These are phyloP conservation scores for Torymus auratus DNA, from an alignment of 2,888 invertebrate genomes.

Conservation along the genomic window DNA sequence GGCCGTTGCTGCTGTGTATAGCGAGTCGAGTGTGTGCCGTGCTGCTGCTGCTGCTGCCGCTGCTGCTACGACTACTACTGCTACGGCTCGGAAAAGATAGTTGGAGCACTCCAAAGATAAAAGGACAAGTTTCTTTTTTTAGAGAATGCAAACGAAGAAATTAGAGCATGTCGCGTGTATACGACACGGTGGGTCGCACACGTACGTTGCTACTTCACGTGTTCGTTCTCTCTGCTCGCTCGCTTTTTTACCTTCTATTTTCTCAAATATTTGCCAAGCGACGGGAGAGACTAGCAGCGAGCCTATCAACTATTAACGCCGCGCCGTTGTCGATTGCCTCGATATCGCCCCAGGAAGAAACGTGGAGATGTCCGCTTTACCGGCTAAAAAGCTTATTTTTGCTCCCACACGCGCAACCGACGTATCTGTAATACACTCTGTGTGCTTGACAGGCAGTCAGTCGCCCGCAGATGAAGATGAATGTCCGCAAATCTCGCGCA, in stretches of 20 bases:
- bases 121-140: constrained; percentile 70
- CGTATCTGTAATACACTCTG: too few relatives aligned
- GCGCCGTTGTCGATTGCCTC: neutral
- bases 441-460: too few relatives aligned
- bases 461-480: too few relatives aligned
- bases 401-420: too few relatives aligned
- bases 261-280: constrained; percentile 19
- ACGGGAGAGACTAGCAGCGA: too few relatives aligned
- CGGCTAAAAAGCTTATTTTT: too few relatives aligned
- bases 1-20: constrained; percentile 57
- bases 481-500: neutral
- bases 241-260: constrained; percentile 4
- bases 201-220: constrained; percentile 42
- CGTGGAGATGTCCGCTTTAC: too few relatives aligned
- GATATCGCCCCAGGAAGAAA: neutral
- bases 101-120: constrained; percentile 72
- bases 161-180: constrained; percentile 66
- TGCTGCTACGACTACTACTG: neutral
- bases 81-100: constrained; percentile 68
- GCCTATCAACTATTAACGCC: neutral
- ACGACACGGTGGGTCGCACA: constrained; percentile 57
- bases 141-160: constrained; percentile 72
- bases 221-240: neutral
- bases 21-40: constrained; percentile 69
- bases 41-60: constrained; percentile 63